These are phyloP conservation scores for Danio tinwini DNA, from an alignment of 2,797 vertebrate genomes.

Conservation along the genomic window DNA sequence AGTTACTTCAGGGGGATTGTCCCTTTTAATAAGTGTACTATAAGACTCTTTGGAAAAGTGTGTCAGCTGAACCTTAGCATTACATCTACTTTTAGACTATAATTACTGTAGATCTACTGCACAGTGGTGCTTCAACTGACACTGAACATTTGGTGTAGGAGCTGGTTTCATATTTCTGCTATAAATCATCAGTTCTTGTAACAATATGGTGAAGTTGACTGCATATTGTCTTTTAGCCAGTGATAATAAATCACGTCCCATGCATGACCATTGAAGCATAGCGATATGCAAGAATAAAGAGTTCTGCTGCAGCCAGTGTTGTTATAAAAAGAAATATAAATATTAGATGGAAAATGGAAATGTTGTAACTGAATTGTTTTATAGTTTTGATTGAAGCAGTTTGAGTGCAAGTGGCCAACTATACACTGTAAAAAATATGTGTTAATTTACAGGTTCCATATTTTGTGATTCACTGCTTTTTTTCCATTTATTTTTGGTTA, in stretches of 20 bases:
- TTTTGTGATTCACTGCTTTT: no score
- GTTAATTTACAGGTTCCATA: no score
- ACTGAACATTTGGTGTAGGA: constrained; percentile 31
- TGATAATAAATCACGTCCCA: constrained; percentile 23
- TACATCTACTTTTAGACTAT: constrained; percentile 43
- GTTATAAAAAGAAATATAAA: background rate
- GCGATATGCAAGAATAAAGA: background rate
- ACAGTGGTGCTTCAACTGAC: constrained; percentile 27
- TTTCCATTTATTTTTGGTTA: no score
- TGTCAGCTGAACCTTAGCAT: constrained; percentile 13
- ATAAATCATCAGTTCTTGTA: constrained; percentile 42
- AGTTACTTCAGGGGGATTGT: background rate
- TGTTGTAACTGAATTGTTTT: no score
- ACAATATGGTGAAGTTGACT: constrained; percentile 27
- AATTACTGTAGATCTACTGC: constrained; percentile 38
- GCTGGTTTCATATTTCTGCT: constrained; percentile 33
- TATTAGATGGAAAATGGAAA: background rate
- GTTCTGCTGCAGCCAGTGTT: background rate
- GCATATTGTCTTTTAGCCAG: constrained; percentile 39
- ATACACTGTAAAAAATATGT: background rate
- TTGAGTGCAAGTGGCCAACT: background rate
- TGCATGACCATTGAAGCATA: constrained; percentile 16
- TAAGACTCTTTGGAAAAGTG: background rate
- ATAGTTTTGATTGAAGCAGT: background rate
- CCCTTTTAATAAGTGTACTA: constrained; percentile 1